Evolutionary conservation across 2,888 invertebrate genomes (phyloP), one percentile per base, ranked within the genome.

Genomic region (Scaptodrosophila latifasciaeformis): DNA sequence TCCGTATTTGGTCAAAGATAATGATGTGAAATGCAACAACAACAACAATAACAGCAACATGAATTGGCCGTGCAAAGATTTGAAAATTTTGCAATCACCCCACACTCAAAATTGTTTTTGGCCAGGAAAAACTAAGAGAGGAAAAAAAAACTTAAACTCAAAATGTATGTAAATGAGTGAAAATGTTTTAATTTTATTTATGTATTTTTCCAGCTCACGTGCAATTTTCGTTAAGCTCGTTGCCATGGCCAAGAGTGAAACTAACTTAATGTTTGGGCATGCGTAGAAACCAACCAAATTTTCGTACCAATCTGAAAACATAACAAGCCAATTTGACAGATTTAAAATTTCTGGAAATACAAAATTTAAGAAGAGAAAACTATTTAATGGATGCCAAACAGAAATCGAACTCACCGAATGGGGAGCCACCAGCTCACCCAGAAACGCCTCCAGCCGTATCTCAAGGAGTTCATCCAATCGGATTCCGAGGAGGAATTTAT

Each of bases 1-100:
- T 76, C 76, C 76, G 70, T 76, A 76, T 76, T 76, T 76, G 76
- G 76, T 68, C 76, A 76, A 63, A 77, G 79, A 74, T 76, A 76
- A 79, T 76, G 76, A 76, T 76, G 76, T 79, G 79, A 79, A 79
- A 76, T 76, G 77, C 74, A 64, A 49, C 65, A 59, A 54, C 53
- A 40, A 10, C 54, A 49, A 40, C 50, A 50, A 9, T 54, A 51
- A 47, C 44, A 19, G 18, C 29, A 35, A 45, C 18, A 35, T 31
- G 13, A 15, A 37, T 15, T 12, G 13, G n/a, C 39, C 10, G n/a
- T 53, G 39, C 58, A 57, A 12, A 24, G 35, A 44, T 49, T 35
- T 49, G 44, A 66, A 46, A 39, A 43, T 65, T 55, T 70, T 54
- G 59, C 77, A 76, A 77, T 81, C 74, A 74, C 81, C 81, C n/a